Evolutionary conservation across 2,888 invertebrate species (phyloP), one percentile per base, ranked within the genome.

Genomic region (Cosmia pyralina): DNA sequence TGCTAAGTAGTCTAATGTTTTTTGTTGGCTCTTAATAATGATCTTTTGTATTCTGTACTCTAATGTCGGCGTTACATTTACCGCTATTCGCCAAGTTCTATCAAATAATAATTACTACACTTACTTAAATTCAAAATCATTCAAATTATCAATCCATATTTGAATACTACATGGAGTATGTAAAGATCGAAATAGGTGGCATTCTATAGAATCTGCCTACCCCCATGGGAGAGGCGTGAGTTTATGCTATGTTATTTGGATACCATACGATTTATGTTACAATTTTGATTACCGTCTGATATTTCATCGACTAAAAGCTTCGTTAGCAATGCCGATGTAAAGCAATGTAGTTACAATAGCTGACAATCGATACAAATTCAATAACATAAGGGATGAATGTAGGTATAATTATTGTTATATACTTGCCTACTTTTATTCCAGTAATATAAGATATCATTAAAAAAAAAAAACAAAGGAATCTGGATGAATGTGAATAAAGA

Each of bases 271-370:
- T n/a, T 50, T 28, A 34, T n/a, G 13, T 60, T 48, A 34, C 48
- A 55, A 55, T 63, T 58, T 53, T 19, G n/a, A 38, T 44, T 28
- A 59, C 4, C 7, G 38, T n/a, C 13, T 44, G 63, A 53, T 63
- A 63, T 58, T 73, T 68, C 17, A 53, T 73, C 1, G 41, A 67
- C 68, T 62, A 38, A 58, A 77, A 44, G 19, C 48, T 66, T 72
- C 34, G 50, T 62, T 66, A 79, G 22, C 48, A 17, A 34, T 66
- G 13, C n/a, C 38, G 13, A 38, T 50, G 34, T 53, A 44, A 77
- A 66, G 58, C 41, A 52, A 60, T n/a, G 17, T 59, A 50, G 19
- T 46, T 41, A 66, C 46, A 22, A 28, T 60, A 46, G 44, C 10
- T 19, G 55, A 65, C 50, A 58, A 63, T 67, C 19, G 50, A 58